Evolutionary conservation across 2,888 invertebrate genomes (phyloP).

Genomic region (Thyatira batis): DNA sequence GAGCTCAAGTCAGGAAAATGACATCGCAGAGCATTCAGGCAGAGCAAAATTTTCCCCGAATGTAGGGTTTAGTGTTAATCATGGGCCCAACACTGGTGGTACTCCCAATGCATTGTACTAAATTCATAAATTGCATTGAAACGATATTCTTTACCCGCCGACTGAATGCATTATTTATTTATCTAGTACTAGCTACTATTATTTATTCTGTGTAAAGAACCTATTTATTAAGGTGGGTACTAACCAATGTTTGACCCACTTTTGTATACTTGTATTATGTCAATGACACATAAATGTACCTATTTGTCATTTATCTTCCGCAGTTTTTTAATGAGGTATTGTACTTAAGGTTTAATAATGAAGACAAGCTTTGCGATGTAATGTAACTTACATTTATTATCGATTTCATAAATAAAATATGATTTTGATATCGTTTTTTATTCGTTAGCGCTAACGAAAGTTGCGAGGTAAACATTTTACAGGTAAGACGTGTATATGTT

Average conservation of each 20-base stretch:
- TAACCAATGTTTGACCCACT: no score
- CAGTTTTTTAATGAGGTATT: no score
- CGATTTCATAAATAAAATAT: conserved; percentile 10
- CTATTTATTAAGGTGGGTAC: no score
- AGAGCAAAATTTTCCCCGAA: conserved; percentile 26
- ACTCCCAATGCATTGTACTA: conserved; percentile 8
- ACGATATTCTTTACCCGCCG: neutral
- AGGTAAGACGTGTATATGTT: conserved; percentile 18
- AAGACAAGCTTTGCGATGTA: neutral
- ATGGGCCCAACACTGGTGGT: conserved; percentile 29
- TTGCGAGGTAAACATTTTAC: conserved; percentile 25
- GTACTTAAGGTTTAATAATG: neutral
- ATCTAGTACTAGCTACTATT: no score
- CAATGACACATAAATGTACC: no score
- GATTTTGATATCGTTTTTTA: conserved; percentile 27
- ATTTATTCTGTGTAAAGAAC: no score
- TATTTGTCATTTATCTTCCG: no score
- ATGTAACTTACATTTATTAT: neutral
- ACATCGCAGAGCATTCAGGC: conserved; percentile 24
- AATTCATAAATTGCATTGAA: conserved; percentile 12
- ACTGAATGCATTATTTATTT: no score
- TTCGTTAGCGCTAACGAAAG: conserved; percentile 51
- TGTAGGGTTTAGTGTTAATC: conserved; percentile 53
- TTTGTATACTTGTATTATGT: no score
- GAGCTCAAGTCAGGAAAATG: conserved; percentile 15